phyloP scores from a whole-genome alignment of 2,113 vertebrate genomes.

The Peromyscus polionotus region DNA sequence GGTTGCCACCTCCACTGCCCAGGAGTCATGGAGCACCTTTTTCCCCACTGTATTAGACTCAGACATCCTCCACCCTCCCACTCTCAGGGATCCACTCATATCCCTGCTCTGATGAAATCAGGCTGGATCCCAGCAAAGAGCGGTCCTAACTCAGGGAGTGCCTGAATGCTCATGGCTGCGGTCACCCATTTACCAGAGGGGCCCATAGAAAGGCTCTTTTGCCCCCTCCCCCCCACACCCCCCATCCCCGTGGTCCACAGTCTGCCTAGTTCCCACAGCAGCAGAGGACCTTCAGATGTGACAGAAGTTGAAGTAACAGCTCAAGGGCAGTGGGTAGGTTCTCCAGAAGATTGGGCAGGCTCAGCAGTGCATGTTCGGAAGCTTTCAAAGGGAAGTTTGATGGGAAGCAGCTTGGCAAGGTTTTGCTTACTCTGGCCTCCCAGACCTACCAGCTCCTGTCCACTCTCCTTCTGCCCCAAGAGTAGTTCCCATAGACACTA shows the following conservation, averaged over 20 bases:
- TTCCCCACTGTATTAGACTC: neutral
- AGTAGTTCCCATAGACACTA: neutral
- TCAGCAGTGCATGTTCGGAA: neutral
- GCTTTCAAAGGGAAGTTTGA: too few species aligned
- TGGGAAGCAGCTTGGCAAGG: neutral
- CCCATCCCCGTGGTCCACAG: too few species aligned
- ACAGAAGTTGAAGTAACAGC: neutral
- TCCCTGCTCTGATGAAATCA: neutral
- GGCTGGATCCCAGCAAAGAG: neutral
- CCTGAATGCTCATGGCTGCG: neutral
- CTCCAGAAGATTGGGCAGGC: neutral
- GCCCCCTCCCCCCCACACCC: too few species aligned
- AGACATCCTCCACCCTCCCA: neutral
- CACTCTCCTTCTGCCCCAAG: neutral
- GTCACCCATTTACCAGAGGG: neutral
- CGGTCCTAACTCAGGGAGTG: neutral
- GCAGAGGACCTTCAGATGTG: neutral
- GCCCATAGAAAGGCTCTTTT: neutral
- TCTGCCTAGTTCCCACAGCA: neutral
- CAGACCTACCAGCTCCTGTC: neutral
- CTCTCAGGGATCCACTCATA: neutral
- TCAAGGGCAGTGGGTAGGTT: neutral
- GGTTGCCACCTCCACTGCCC: neutral
- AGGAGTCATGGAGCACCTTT: neutral
- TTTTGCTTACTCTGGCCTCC: neutral